Conservation (phyloP, 2,797 vertebrate species). For the Oophaga sylvatica region DNA sequence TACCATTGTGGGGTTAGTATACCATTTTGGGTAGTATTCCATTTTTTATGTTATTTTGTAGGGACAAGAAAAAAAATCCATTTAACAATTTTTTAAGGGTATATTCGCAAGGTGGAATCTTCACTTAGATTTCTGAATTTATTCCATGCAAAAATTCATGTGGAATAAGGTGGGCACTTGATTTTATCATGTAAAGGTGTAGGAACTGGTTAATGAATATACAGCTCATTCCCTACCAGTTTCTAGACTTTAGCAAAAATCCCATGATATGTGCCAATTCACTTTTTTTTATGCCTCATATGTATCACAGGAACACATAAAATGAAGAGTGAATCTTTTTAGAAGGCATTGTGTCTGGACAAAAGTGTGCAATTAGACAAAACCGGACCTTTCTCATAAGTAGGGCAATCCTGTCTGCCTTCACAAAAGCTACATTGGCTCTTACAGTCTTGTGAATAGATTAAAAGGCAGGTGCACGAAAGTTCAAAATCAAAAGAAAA, state of each 20-base stretch:
- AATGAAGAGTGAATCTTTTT: background rate
- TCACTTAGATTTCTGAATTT: too few relatives aligned
- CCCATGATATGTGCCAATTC: background rate
- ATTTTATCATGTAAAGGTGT: too few relatives aligned
- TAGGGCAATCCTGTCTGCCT: constrained; percentile 11
- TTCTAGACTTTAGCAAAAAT: background rate
- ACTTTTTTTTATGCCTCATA: background rate
- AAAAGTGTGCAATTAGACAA: constrained; percentile 7
- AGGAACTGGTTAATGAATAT: background rate
- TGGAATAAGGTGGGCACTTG: too few relatives aligned
- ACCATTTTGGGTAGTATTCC: too few relatives aligned
- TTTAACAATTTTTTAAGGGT: too few relatives aligned
- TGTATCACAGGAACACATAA: background rate
- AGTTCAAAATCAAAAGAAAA: constrained; percentile 12
- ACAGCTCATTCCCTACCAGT: background rate
- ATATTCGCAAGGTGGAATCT: too few relatives aligned
- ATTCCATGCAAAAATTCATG: too few relatives aligned
- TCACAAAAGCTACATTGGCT: background rate
- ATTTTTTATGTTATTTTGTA: too few relatives aligned
- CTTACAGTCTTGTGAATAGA: constrained; percentile 3
- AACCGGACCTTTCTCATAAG: background rate
- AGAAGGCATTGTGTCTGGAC: background rate
- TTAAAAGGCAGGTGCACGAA: constrained; percentile 8
- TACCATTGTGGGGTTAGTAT: too few relatives aligned
- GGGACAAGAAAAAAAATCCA: too few relatives aligned